Evolutionary conservation across 2,797 vertebrate genomes (phyloP).

Genomic region (Poeciliopsis turneri): DNA sequence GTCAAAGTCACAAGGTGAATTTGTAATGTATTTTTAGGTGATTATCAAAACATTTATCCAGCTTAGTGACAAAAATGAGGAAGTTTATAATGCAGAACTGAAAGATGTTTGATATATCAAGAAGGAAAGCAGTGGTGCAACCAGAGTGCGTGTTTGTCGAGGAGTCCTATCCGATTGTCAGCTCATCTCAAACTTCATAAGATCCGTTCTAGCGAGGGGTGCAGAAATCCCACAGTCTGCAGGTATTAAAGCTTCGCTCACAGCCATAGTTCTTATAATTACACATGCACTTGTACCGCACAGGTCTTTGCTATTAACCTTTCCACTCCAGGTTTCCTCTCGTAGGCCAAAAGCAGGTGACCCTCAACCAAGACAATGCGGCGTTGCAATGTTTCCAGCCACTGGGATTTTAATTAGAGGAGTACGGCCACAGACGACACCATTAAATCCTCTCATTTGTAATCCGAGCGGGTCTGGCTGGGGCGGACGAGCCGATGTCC

Average conservation of each 20-base stretch:
- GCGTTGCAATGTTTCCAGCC: slow-evolving; percentile 49
- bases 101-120: background rate
- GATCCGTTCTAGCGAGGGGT: background rate
- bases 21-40: background rate
- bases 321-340: slow-evolving; percentile 54
- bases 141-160: background rate
- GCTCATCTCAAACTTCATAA: background rate
- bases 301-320: slow-evolving; percentile 60
- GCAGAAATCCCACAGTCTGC: background rate
- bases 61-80: background rate
- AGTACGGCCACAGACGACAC: slow-evolving; percentile 58
- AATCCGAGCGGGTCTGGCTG: slow-evolving; percentile 66
- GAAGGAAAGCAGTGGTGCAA: background rate
- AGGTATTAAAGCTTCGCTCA: slow-evolving; percentile 12
- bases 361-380: slow-evolving; percentile 52
- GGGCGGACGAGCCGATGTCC: slow-evolving; percentile 52
- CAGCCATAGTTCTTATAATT: slow-evolving; percentile 54
- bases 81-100: background rate
- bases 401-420: slow-evolving; percentile 75
- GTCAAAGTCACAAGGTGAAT: background rate
- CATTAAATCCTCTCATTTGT: slow-evolving; percentile 72
- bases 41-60: background rate
- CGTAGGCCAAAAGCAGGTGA: slow-evolving; percentile 59
- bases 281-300: slow-evolving; percentile 46
- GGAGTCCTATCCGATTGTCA: background rate